phyloP scores from a whole-genome alignment of 2,888 invertebrate species.

The Lepidocyrtinus sp. region DNA sequence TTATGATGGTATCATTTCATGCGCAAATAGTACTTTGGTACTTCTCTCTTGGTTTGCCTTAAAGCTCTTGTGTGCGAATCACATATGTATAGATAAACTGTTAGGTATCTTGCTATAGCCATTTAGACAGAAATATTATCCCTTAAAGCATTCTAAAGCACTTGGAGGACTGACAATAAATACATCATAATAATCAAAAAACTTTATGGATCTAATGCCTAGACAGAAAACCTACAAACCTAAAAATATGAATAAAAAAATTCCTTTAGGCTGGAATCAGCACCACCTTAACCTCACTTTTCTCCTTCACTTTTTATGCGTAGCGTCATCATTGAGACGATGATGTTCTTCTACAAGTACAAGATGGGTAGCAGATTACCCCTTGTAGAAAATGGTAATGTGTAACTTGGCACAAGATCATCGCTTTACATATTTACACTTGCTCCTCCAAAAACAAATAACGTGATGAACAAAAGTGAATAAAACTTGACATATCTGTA shows the following conservation, averaged over 20 bases:
- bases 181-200: conserved; percentile 35
- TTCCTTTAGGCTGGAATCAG: conserved; percentile 55
- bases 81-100: conserved; percentile 28
- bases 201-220: neutral
- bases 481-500: too few species aligned
- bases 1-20: too few species aligned
- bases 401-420: conserved; percentile 7
- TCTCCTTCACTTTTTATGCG: conserved; percentile 29
- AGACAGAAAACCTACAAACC: conserved; percentile 37
- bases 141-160: conserved; percentile 35
- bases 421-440: too few species aligned
- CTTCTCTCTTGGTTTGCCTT: conserved; percentile 17
- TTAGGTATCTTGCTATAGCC: conserved; percentile 15
- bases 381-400: conserved; percentile 3
- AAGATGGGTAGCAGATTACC: neutral
- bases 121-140: conserved; percentile 2
- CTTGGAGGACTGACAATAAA: conserved; percentile 29
- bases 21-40: too few species aligned
- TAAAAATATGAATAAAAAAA: conserved; percentile 28
- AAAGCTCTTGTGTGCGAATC: conserved; percentile 54
- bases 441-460: too few species aligned
- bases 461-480: too few species aligned
- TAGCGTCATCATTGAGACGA: neutral
- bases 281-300: conserved; percentile 54
- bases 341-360: neutral